Percentiles rank a stretch among this genome's conserved stretches.
These are phyloP conservation scores for Drosophila merina DNA, from an alignment of 2,888 invertebrate species.

Conservation along the genomic window DNA sequence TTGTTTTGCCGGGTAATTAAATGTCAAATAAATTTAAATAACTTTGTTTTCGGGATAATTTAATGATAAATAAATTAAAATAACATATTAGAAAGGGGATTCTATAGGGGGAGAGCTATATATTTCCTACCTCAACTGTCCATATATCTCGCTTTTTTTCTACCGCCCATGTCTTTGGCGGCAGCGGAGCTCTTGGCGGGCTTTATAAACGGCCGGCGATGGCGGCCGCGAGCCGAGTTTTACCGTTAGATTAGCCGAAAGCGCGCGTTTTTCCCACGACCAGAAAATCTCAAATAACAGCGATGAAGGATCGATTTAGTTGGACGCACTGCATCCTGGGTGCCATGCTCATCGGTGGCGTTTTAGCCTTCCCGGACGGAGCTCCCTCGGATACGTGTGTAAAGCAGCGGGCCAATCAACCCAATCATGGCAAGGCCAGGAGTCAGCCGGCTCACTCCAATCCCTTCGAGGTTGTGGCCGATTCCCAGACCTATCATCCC, in stretches of 20 bases:
- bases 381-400: constrained; percentile 93
- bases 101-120: not conserved
- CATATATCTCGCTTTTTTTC: not conserved
- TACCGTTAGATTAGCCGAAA: constrained; percentile 63
- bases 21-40: not conserved
- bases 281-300: constrained; percentile 24
- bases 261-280: constrained; percentile 50
- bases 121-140: not conserved
- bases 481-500: constrained; percentile 87
- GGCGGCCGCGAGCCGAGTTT: constrained; percentile 70
- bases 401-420: constrained; percentile 89
- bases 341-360: constrained; percentile 49
- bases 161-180: constrained; percentile 52
- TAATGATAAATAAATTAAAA: not conserved
- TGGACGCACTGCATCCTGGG: constrained; percentile 67
- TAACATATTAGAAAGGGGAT: constrained; percentile 1
- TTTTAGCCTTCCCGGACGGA: constrained; percentile 89
- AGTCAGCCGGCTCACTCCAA: constrained; percentile 87
- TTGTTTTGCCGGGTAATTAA: not conserved
- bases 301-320: constrained; percentile 39
- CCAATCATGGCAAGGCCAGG: constrained; percentile 90
- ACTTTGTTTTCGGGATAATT: not conserved
- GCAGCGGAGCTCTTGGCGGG: constrained; percentile 39
- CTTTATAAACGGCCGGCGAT: constrained; percentile 68
- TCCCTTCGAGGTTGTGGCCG: constrained; percentile 89